Conservation (phyloP, 2,888 invertebrate genomes). For the Hydrotaea cyrtoneurina region DNA sequence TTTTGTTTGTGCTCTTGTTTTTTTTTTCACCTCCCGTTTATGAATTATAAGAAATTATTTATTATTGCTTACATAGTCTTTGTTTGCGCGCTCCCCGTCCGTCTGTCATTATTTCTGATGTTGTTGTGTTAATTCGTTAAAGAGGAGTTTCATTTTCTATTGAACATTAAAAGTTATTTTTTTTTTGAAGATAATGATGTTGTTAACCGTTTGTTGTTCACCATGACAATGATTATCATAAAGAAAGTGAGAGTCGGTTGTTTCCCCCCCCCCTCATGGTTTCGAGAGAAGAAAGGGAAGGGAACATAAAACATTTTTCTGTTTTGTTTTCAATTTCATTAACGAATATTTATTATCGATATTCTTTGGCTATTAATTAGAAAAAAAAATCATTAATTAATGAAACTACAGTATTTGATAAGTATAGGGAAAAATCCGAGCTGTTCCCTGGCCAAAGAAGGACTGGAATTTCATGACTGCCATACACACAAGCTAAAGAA, state of each 20-base stretch:
- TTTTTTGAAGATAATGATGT: not conserved
- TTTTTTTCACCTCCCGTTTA: not conserved
- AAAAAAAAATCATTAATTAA: too few relatives aligned
- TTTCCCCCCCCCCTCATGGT: not conserved
- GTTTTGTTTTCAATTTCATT: not conserved
- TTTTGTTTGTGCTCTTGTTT: constrained; percentile 6
- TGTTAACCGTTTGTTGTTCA: not conserved
- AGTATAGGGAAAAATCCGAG: not conserved
- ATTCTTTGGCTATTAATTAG: too few relatives aligned
- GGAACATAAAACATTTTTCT: not conserved
- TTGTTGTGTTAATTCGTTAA: not conserved
- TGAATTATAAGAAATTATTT: constrained; percentile 30
- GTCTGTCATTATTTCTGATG: not conserved
- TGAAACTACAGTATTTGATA: not conserved
- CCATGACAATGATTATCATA: constrained; percentile 46
- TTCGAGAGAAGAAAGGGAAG: not conserved
- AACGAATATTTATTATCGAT: too few relatives aligned
- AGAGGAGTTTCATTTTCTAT: constrained; percentile 48
- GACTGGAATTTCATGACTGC: too few relatives aligned
- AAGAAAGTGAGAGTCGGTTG: constrained; percentile 55
- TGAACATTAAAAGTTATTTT: not conserved
- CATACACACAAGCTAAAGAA: too few relatives aligned
- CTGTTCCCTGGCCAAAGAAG: not conserved
- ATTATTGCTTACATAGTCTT: not conserved
- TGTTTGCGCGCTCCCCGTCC: too few relatives aligned